Evolutionary conservation across 2,888 invertebrate species (phyloP), one percentile per base, ranked within the genome.

Genomic region (Chymomyza caudatula): DNA sequence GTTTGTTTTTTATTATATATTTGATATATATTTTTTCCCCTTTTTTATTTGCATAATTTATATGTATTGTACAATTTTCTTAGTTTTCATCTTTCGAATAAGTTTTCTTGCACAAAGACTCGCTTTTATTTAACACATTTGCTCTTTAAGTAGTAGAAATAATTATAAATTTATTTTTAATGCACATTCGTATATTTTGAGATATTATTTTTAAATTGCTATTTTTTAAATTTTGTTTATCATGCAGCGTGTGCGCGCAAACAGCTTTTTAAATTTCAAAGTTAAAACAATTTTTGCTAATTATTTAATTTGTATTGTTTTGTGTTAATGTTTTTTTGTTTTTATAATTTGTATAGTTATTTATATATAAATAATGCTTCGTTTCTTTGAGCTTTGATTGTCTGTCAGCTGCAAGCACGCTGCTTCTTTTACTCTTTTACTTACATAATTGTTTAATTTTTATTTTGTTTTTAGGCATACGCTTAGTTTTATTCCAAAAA

Each of bases 371-470:
- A 47, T 47, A 19, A 19, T 47, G 8, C 19, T 47, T 13, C 4
- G 17, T 63, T 72, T 42, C 60, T 73, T 80, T 77, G 69, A 80
- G 72, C 78, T 76, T 71, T 84, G 86, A 81, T 84, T 81, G 86
- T 85, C 86, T 83, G 86, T 80, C 71, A 79, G 80, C 83, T 85
- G 80, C 86, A 77, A 73, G 67, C 73, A 71, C 63, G 77, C 75
- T 75, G 75, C 60, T 54, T n/a, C 59, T 37, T 37, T 37, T 37
- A 11, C 11, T 8, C 29, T 11, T 37, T 11, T 37, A 37, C 11
- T 37, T 17, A 3, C n/a, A 47, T 13, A 47, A 15, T 47, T 19
- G 6, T 47, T 19, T 19, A 15, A 5, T 15, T 0, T 47, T 15
- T 47, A 17, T 47, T 47, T 47, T 15, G 5, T 47, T 47, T 47